A percentile compares a stretch with the other conserved stretches of the same genome.
Evolutionary conservation across 2,888 invertebrate species (phyloP).

Genomic region (Lomographa bimaculata): DNA sequence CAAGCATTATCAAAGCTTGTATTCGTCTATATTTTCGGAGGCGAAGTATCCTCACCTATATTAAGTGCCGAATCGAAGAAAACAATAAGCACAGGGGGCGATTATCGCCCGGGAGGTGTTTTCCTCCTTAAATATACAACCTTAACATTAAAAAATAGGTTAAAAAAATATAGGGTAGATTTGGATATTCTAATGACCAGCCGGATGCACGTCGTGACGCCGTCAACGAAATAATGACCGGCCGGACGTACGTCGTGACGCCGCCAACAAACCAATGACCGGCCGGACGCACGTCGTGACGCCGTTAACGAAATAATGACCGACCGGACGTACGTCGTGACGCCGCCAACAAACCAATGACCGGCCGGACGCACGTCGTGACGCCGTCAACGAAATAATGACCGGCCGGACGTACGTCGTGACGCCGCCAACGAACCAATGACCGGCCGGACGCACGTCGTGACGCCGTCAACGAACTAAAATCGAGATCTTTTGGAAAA

Average conservation of each 20-base stretch:
- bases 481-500: too few relatives aligned
- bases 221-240: slow-evolving; percentile 54
- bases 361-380: too few relatives aligned
- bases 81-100: slow-evolving; percentile 80
- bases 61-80: slow-evolving; percentile 65
- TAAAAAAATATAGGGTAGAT: slow-evolving; percentile 83
- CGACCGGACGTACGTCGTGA: slow-evolving; percentile 37
- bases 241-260: slow-evolving; percentile 34
- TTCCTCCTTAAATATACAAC: slow-evolving; percentile 66
- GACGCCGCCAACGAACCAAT: too few relatives aligned
- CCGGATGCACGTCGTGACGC: slow-evolving; percentile 32
- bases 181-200: slow-evolving; percentile 72
- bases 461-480: too few relatives aligned
- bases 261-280: slow-evolving; percentile 52
- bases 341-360: too few relatives aligned
- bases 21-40: slow-evolving; percentile 53
- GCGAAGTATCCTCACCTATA: slow-evolving; percentile 45
- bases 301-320: slow-evolving; percentile 51
- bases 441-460: too few relatives aligned
- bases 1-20: slow-evolving; percentile 10
- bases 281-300: slow-evolving; percentile 36
- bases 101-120: slow-evolving; percentile 60
- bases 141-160: slow-evolving; percentile 80
- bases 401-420: too few relatives aligned
- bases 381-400: too few relatives aligned